phyloP scores from a whole-genome alignment of 2,888 invertebrate species.

The Parelbella ahira region DNA sequence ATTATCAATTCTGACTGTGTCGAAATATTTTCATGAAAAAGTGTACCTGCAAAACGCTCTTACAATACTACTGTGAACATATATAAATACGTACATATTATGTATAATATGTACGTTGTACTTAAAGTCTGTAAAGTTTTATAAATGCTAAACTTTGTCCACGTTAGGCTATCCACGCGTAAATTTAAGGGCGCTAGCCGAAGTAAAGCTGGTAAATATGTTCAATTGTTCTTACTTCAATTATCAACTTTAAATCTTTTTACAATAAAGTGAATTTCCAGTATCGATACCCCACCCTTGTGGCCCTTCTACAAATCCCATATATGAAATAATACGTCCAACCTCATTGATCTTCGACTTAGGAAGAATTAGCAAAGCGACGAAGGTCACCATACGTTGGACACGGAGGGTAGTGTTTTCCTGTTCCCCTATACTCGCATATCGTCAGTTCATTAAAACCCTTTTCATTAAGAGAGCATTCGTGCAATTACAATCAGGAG shows the following conservation, averaged over 20 bases:
- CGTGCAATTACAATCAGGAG: slow-evolving; percentile 56
- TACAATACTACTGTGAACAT: too few relatives aligned
- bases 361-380: slow-evolving; percentile 12
- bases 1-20: too few relatives aligned
- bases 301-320: background rate
- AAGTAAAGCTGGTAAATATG: slow-evolving; percentile 1
- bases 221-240: background rate
- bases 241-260: background rate
- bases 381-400: slow-evolving; percentile 36
- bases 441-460: slow-evolving; percentile 59
- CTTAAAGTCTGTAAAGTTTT: too few relatives aligned
- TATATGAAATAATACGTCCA: slow-evolving; percentile 35
- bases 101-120: too few relatives aligned
- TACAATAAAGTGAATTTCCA: background rate
- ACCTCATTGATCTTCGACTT: slow-evolving; percentile 29
- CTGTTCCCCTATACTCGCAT: slow-evolving; percentile 39
- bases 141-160: slow-evolving; percentile 27
- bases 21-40: too few relatives aligned
- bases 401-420: slow-evolving; percentile 34
- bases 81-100: too few relatives aligned
- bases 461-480: slow-evolving; percentile 56
- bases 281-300: background rate
- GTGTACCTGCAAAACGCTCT: too few relatives aligned
- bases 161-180: slow-evolving; percentile 31
- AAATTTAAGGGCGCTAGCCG: slow-evolving; percentile 31